Evolutionary conservation across 1,140 invertebrate genomes (phyloP), one percentile per base, ranked within the genome.

Genomic region (Zeugodacus cucurbitae): DNA sequence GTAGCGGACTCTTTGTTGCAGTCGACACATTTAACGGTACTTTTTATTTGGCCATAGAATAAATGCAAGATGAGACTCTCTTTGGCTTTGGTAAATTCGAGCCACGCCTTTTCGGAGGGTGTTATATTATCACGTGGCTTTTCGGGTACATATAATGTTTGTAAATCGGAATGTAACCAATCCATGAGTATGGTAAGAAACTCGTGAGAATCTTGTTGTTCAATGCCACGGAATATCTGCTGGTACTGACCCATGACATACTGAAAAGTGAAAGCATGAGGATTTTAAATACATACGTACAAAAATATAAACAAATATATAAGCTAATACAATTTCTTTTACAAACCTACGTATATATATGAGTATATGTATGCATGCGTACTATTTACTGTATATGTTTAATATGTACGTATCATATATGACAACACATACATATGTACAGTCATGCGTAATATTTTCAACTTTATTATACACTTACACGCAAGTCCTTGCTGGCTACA

Each of bases 161-260:
- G 95, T 44, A 99, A 94, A 90, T 98, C 98, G 89, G 98, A 97
- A 91, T 99, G 98, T 89, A 99, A 94, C 95, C 97, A 97, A 90
- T 99, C 98, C 93, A 99, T 95, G 5, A 99, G 94, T 90, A 98
- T 97, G 26, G 96, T 96, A 1, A 99, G 95, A 92, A 99, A 98
- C 93, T 99, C 98, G 93, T 99, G 98, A 0, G 98, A 98, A 93
- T 99, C 98, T 93, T 99, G 98, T 91, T 99, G 98, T 88, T 98
- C 96, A 90, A 95, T 95, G 41, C 96, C 97, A 87, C 96, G 95
- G 94, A 99, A 99, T 89, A 96, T 96, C 86, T 96, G 94, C 90
- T 97, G 95, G 90, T 96, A 96, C 88, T 96, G 95, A 17, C 97
- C 97, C 67, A 98, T 95, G 22, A 96, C 95, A 89, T 94, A 95